Base-by-base conservation (phyloP, 2,888 invertebrate genomes). In the Teinopalpus imperialis region DNA sequence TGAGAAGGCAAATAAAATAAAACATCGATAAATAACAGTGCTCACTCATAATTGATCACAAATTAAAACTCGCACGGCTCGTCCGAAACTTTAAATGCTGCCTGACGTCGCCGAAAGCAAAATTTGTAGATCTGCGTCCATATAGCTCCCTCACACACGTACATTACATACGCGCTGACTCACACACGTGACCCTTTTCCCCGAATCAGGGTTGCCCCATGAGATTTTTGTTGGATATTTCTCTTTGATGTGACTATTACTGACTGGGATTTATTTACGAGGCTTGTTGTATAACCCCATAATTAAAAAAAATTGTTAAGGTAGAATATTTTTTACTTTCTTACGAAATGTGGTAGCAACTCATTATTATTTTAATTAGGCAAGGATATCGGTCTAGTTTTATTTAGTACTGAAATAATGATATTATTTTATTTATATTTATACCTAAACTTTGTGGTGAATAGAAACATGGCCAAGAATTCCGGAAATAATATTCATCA, bases 31-130 rank as follows among this genome's bases (percentile, higher is more conserved):
- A 86, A 87, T 85, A 86, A 87, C 83, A 79, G 80, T 75, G 81
- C 79, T 74, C 78, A 77, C 81, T 86, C 85, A 88, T 88, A 87
- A 87, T 88, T 88, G 88, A 87, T 86, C 85, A 87, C 88, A 87
- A 88, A 87, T 88, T 88, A 87, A 88, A 87, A 87, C 79, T 80
- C 77, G 81, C n/a, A n/a, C 74, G 71, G 74, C 79, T 81, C 81
- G 85, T 78, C 81, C 83, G 73, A 80, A 82, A 85, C 74, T 80
- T 83, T 85, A 77, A 81, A 79, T 75, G 80, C 60, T 66, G 64
- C 72, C 74, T 67, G 66, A 74, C 74, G 72, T 74, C 68, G 82
- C 83, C 81, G 81, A 80, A 76, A 83, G 81, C 85, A 64, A 82
- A 85, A 81, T 82, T 80, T 73, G 78, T 77, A 69, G 73, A 66